Evolutionary conservation across 2,113 vertebrate genomes (phyloP).

Genomic region (Calcarius ornatus): DNA sequence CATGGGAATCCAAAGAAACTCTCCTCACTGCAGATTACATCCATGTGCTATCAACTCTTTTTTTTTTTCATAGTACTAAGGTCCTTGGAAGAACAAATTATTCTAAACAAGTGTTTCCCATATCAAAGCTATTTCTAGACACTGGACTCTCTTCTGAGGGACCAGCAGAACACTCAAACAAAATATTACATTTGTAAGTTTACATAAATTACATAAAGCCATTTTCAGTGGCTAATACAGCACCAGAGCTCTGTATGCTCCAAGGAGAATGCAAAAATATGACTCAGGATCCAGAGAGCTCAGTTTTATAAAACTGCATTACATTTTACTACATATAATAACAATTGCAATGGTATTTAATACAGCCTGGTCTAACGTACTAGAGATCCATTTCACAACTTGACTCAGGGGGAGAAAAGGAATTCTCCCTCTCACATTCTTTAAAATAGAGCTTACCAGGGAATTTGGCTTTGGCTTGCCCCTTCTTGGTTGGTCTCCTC

Average conservation of each 20-base stretch:
- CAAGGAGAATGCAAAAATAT: neutral
- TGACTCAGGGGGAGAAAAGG: neutral
- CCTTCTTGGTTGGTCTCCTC: constrained; percentile 17
- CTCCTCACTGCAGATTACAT: neutral
- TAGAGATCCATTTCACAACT: neutral
- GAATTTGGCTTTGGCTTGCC: constrained; percentile 33
- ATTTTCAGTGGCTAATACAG: neutral
- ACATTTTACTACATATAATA: neutral
- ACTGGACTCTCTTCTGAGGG: neutral
- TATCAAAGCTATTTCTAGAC: neutral
- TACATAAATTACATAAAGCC: neutral
- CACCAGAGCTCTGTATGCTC: neutral
- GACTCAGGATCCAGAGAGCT: neutral
- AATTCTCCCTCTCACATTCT: neutral
- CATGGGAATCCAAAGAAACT: neutral
- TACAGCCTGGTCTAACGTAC: neutral
- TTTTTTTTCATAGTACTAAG: neutral
- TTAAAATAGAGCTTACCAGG: constrained; percentile 65
- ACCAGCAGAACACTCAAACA: neutral
- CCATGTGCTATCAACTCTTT: neutral
- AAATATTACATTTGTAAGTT: neutral
- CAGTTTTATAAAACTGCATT: neutral
- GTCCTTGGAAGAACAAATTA: neutral
- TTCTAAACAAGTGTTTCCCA: neutral
- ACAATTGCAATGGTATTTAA: neutral